Base-by-base conservation (phyloP, 2,113 vertebrate species). In the Petrocephalus microphthalmus region DNA sequence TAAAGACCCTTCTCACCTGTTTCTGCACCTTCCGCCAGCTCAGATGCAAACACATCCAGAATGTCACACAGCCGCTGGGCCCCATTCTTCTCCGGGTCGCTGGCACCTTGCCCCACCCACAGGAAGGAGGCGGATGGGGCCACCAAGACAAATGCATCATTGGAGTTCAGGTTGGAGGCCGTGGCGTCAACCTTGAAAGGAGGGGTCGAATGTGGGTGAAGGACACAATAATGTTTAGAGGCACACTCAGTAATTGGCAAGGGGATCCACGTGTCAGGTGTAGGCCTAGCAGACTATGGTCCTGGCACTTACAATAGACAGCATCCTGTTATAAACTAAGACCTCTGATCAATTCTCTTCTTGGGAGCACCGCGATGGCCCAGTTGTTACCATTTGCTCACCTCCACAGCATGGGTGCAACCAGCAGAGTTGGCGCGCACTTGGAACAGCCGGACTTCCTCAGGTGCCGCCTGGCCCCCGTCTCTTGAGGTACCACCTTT, bases 401-500 rank as follows among this genome's bases (percentile, higher is more conserved):
- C 97, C 97, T 99, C 97, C 20, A 98, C 93, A 0, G 97, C 96
- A 33, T 97, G 88, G 67, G 95, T 96, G 88, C 94, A 94, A 42
- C 97, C 96, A 0, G 96, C 95, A 71, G 95, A 94, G 93, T 95
- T 97, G 89, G 96, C 94, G 37, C 97, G 94, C 85, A 99, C 95
- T 92, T 98, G 97, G 94, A 98, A 99, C 25, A 98, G 96, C 15
- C 96, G 95, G 0, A 94, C 95, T 0, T 92, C 92, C 0, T 96
- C 95, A 0, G 93, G 93, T 0, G 93, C 67, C 0, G 94, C 94
- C 92, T 97, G 97, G 0, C 96, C 96, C 0, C 95, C 95, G 0
- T 95, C 95, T 37, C 97, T 94, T 17, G 97, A 98, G 6, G 97
- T 98, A 49, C 98, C 97, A 0, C 97, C 97, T 92, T 95, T 96